A percentile compares a stretch with the other conserved stretches of the same genome.
phyloP scores from a whole-genome alignment of 2,797 vertebrate species.

The Acanthopagrus latus region DNA sequence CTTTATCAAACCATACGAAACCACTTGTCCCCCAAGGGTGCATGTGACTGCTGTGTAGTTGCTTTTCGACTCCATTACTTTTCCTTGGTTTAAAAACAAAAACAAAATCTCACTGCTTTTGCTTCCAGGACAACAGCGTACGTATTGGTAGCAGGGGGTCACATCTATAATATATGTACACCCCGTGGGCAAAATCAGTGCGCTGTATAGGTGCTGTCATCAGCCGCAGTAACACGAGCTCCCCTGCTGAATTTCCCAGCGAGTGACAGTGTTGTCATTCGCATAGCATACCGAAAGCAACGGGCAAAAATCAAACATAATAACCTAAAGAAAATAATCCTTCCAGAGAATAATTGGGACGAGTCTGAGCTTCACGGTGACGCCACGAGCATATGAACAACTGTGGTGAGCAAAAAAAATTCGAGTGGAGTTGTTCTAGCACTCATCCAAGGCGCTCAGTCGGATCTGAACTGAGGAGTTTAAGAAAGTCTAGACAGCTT shows the following conservation, averaged over 20 bases:
- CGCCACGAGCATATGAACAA: neutral
- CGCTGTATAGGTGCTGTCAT: neutral
- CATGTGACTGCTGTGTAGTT: neutral
- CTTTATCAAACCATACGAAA: neutral
- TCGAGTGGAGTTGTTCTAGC: neutral
- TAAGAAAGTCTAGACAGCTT: neutral
- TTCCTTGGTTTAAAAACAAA: neutral
- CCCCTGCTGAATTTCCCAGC: neutral
- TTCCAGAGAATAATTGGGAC: neutral
- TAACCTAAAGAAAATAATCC: neutral
- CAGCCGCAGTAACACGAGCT: neutral
- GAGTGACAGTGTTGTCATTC: slow-evolving; percentile 5
- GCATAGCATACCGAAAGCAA: neutral
- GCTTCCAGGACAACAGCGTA: too few species aligned
- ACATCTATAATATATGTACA: neutral
- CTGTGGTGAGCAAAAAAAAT: neutral
- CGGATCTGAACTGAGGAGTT: neutral
- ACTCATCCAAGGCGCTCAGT: neutral
- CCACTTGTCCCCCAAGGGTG: neutral
- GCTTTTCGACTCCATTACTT: neutral
- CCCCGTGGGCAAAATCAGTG: slow-evolving; percentile 1
- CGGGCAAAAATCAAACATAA: neutral
- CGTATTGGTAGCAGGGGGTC: neutral
- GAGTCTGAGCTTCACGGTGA: neutral
- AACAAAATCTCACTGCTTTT: neutral